Evolutionary conservation across 2,888 invertebrate species (phyloP), one percentile per base, ranked within the genome.

Genomic region (Chaitophorus viminalis): DNA sequence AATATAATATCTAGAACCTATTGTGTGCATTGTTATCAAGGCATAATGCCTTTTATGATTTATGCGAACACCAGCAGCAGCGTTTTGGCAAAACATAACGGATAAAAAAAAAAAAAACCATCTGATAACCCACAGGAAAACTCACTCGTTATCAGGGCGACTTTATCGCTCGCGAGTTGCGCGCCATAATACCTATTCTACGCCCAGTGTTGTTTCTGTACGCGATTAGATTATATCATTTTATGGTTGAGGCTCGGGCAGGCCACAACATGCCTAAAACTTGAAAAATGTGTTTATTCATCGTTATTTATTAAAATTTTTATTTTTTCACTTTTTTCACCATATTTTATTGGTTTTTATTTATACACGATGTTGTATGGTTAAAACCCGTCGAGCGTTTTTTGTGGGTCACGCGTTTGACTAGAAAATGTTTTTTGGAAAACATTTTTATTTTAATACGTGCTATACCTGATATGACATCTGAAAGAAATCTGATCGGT

Each of bases 21-120:
- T 83, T 83, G 83, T 83, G 25, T 60, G 74, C 60, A 65, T 83
- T 83, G 83, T 83, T 83, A 83, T 65, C 74, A 83, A 39, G 82
- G 33, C 54, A 74, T 52, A 82, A 74, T 36, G 75, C 75, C 29
- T 31, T 6, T 60, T 60, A 75, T 83, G 60, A 83, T 83, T 83
- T 83, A 83, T 83, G 39, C 29, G 25, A 11, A 75, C 21, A 54
- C 25, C 33, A n/a, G 31, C 33, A 72, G 70, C 29, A 70, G 33
- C 52, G 33, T 25, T 72, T 82, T 82, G 52, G 74, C 36, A 74
- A 82, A 74, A 82, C 54, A 14, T 25, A 79, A 31, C 52, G 54
- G 54, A 25, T 0, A 9, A 21, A 21, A 5, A 25, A 25, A 25
- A 25, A 60, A 60, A 25, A 31, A 70, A 31, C 77, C 77, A 31